Evolutionary conservation across 2,797 vertebrate species (phyloP).

Genomic region (Telmatherina bonti): DNA sequence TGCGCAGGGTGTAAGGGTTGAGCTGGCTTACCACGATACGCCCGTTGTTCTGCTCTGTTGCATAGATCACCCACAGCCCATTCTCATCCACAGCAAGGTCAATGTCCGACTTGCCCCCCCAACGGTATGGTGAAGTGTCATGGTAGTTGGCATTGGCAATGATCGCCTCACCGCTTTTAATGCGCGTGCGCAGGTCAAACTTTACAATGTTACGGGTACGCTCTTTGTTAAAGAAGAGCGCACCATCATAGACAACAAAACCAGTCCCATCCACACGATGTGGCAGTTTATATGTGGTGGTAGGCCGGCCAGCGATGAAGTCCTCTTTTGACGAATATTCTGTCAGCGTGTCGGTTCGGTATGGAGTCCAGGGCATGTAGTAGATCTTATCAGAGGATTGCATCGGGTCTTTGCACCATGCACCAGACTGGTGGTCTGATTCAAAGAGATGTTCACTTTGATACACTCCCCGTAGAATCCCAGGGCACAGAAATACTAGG

Average conservation of each 20-base stretch:
- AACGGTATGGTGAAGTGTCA: conserved; percentile 86
- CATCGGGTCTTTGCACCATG: conserved; percentile 98
- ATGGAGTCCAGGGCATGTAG: conserved; percentile 99
- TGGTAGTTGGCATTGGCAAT: conserved; percentile 92
- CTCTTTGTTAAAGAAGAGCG: conserved; percentile 98
- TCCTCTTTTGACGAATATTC: conserved; percentile 99
- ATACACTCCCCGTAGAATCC: conserved; percentile 94
- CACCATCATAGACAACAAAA: conserved; percentile 98
- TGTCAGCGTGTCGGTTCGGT: conserved; percentile 95
- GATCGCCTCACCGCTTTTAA: conserved; percentile 98
- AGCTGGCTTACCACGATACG: conserved; percentile 86
- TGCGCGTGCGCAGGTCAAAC: conserved; percentile 95
- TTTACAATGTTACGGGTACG: conserved; percentile 98
- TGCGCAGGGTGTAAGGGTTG: conserved; percentile 85
- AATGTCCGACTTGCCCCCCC: conserved; percentile 87
- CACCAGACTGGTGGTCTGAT: conserved; percentile 97
- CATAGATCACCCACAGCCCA: too few species aligned
- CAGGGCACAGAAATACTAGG: conserved; percentile 97
- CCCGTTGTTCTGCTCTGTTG: too few species aligned
- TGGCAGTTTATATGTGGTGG: conserved; percentile 97
- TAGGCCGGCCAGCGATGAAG: conserved; percentile 96
- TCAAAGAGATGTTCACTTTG: conserved; percentile 99
- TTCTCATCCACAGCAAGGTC: conserved; percentile 86
- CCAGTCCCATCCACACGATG: conserved; percentile 97
- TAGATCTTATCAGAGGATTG: conserved; percentile 99